Percentiles rank a stretch among this genome's conserved stretches.
Evolutionary conservation across 2,888 invertebrate genomes (phyloP).

Genomic region (Thyatira batis): DNA sequence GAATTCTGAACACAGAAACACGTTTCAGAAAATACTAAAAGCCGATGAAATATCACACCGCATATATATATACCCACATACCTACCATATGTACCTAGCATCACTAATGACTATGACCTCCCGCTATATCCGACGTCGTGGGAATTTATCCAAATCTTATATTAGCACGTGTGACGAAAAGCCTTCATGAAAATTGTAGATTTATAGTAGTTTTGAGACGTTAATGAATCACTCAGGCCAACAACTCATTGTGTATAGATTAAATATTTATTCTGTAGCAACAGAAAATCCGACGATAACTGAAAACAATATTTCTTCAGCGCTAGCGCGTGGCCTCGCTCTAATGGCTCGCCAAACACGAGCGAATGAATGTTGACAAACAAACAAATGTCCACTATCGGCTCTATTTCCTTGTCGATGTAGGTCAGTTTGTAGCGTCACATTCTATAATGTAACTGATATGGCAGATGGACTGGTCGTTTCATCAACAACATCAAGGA

Average conservation of each 20-base stretch:
- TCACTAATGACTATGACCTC: neutral
- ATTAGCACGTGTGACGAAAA: neutral
- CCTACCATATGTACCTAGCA: neutral
- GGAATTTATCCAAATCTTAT: neutral
- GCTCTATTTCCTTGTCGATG: slow-evolving; percentile 36
- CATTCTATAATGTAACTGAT: slow-evolving; percentile 17
- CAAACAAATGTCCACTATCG: slow-evolving; percentile 47
- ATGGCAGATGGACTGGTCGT: neutral
- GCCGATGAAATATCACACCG: neutral
- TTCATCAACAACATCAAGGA: slow-evolving; percentile 3
- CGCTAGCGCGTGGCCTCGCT: slow-evolving; percentile 42
- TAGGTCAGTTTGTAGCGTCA: slow-evolving; percentile 41
- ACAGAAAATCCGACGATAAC: neutral
- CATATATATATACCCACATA: neutral
- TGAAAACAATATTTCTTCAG: slow-evolving; percentile 4
- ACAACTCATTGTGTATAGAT: neutral
- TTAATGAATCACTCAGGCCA: neutral
- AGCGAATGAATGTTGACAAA: slow-evolving; percentile 56
- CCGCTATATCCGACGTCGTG: neutral
- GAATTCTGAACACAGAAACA: neutral
- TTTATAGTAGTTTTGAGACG: neutral
- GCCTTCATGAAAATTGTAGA: neutral
- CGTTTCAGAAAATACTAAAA: neutral
- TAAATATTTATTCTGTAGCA: neutral
- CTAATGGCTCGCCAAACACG: slow-evolving; percentile 72